Conservation (phyloP, 2,888 invertebrate genomes). For the Drosophila recens region DNA sequence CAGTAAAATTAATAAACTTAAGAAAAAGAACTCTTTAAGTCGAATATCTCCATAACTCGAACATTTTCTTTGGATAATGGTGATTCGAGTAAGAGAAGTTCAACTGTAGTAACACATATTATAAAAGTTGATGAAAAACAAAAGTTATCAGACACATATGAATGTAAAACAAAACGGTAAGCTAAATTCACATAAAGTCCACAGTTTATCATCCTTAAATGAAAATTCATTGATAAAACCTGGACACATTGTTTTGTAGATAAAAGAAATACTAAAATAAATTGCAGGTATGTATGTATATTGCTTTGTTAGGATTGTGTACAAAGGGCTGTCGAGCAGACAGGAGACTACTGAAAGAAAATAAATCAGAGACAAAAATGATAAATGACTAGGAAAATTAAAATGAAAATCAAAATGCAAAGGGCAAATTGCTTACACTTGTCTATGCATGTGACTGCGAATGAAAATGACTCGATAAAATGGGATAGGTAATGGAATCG, state of each 20-base stretch:
- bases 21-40: too few species aligned
- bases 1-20: too few species aligned
- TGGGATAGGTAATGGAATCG: conserved; percentile 42
- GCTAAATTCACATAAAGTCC: too few species aligned
- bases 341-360: background rate
- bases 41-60: too few species aligned
- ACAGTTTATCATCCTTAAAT: conserved; percentile 1
- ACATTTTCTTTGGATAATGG: too few species aligned
- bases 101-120: too few species aligned
- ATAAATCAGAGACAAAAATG: conserved; percentile 25
- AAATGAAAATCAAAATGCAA: background rate
- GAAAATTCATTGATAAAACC: background rate
- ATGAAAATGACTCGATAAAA: conserved; percentile 4
- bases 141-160: too few species aligned
- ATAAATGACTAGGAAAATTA: conserved; percentile 16
- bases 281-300: background rate
- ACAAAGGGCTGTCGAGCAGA: conserved; percentile 14
- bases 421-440: conserved; percentile 8
- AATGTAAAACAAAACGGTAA: too few species aligned
- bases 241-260: background rate
- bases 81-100: too few species aligned
- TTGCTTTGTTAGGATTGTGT: conserved; percentile 6
- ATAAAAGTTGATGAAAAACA: too few species aligned
- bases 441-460: background rate
- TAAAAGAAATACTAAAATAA: background rate